phyloP scores from a whole-genome alignment of 2,113 vertebrate species.

The Lepus timidus region DNA sequence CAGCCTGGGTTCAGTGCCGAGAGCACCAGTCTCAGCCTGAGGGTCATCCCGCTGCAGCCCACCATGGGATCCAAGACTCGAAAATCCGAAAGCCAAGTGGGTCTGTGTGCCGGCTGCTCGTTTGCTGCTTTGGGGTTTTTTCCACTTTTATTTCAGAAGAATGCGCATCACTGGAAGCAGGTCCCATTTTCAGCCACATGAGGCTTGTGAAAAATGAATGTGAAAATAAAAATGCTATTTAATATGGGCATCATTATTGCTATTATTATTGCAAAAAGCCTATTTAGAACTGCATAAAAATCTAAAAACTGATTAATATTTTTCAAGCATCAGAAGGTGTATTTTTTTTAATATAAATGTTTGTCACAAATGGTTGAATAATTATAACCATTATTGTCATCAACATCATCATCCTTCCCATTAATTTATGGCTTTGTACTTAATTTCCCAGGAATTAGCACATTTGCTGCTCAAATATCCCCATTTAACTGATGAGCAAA shows the following conservation, averaged over 20 bases:
- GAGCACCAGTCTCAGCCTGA: neutral
- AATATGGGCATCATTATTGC: constrained; percentile 75
- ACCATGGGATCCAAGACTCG: neutral
- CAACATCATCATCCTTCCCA: constrained; percentile 29
- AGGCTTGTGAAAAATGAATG: constrained; percentile 79
- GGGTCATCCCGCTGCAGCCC: rapidly evolving
- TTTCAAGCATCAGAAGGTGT: constrained; percentile 71
- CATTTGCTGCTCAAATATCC: neutral
- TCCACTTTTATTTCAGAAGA: constrained; percentile 65
- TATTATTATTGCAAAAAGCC: constrained; percentile 73
- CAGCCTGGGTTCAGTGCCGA: neutral
- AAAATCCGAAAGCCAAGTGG: neutral
- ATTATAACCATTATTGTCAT: constrained; percentile 64
- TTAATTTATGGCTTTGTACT: constrained; percentile 52
- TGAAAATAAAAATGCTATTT: constrained; percentile 79
- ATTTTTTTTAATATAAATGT: constrained; percentile 60
- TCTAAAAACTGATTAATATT: constrained; percentile 77
- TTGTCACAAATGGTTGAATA: constrained; percentile 66
- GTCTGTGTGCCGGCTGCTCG: neutral
- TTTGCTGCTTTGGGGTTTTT: neutral
- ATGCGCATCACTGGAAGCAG: constrained; percentile 68
- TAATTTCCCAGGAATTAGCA: constrained; percentile 40
- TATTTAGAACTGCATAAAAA: constrained; percentile 75
- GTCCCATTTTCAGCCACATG: constrained; percentile 78
- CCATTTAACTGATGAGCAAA: constrained; percentile 76